These are phyloP conservation scores for Tichodroma muraria DNA, from an alignment of 2,113 vertebrate genomes.

Conservation along the genomic window DNA sequence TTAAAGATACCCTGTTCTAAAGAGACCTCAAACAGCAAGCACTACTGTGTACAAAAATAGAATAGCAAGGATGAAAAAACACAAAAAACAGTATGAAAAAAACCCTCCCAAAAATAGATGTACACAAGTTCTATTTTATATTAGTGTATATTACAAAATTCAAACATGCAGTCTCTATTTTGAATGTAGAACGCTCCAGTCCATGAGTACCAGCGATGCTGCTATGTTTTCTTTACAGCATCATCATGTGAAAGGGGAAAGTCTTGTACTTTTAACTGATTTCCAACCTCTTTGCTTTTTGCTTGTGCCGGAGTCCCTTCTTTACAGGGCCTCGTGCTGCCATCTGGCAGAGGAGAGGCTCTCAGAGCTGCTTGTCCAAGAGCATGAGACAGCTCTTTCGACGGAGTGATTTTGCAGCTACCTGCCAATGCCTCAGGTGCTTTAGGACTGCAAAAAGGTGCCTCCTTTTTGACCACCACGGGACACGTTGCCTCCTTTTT, in stretches of 20 bases:
- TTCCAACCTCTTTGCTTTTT: slow-evolving; percentile 37
- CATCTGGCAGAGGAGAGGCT: slow-evolving; percentile 45
- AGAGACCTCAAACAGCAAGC: slow-evolving; percentile 59
- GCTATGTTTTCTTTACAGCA: slow-evolving; percentile 82
- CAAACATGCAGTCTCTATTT: slow-evolving; percentile 63
- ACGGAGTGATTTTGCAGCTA: slow-evolving; percentile 8
- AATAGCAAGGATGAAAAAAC: slow-evolving; percentile 69
- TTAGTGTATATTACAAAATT: slow-evolving; percentile 69
- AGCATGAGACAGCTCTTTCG: neutral
- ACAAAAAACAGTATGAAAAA: slow-evolving; percentile 61
- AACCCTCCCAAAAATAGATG: slow-evolving; percentile 69
- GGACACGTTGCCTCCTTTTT: neutral
- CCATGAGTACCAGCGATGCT: slow-evolving; percentile 33
- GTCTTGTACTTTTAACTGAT: slow-evolving; percentile 63
- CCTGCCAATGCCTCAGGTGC: neutral
- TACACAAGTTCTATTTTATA: slow-evolving; percentile 66
- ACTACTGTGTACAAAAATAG: slow-evolving; percentile 66
- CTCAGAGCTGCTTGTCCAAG: slow-evolving; percentile 32
- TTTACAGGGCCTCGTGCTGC: slow-evolving; percentile 22
- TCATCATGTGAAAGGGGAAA: slow-evolving; percentile 68
- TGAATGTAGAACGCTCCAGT: slow-evolving; percentile 32
- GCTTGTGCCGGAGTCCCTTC: neutral
- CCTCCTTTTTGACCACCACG: neutral
- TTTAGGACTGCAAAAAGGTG: neutral
- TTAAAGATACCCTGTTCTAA: slow-evolving; percentile 68